phyloP scores from a whole-genome alignment of 2,888 invertebrate species.

The Caenorhabditis sp. region DNA sequence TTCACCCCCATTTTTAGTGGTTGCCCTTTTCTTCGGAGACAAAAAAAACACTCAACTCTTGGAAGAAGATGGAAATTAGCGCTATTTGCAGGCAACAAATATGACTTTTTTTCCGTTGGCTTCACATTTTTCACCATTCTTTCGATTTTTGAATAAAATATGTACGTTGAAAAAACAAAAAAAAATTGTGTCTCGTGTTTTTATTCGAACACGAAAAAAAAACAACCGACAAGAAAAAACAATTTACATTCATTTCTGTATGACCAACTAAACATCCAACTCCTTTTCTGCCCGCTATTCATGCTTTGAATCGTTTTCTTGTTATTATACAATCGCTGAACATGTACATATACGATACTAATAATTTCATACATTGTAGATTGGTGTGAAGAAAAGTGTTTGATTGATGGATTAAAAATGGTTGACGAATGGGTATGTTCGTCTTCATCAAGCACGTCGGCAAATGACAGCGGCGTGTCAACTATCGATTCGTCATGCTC shows the following conservation, averaged over 20 bases:
- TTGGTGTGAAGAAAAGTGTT: not conserved
- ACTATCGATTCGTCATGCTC: constrained; percentile 12
- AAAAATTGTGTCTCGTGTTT: too few relatives aligned
- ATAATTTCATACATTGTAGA: too few relatives aligned
- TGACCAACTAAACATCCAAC: too few relatives aligned
- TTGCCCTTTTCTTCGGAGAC: not conserved
- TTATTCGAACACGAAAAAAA: too few relatives aligned
- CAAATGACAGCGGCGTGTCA: constrained; percentile 11
- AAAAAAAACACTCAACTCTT: not conserved
- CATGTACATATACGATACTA: too few relatives aligned
- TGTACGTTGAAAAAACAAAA: too few relatives aligned
- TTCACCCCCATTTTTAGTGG: not conserved
- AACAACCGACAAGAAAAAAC: too few relatives aligned
- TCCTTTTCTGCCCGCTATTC: too few relatives aligned
- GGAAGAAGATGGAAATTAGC: not conserved
- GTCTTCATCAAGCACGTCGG: not conserved
- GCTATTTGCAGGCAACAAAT: not conserved
- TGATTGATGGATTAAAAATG: not conserved
- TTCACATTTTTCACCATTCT: not conserved
- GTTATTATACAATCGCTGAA: too few relatives aligned
- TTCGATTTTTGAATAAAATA: not conserved
- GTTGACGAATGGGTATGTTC: constrained; percentile 1
- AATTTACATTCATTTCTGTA: not conserved
- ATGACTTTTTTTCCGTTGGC: not conserved
- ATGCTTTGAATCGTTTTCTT: too few relatives aligned